Evolutionary conservation across 1,140 invertebrate species (phyloP).

Genomic region (Hesperophylax magnus): DNA sequence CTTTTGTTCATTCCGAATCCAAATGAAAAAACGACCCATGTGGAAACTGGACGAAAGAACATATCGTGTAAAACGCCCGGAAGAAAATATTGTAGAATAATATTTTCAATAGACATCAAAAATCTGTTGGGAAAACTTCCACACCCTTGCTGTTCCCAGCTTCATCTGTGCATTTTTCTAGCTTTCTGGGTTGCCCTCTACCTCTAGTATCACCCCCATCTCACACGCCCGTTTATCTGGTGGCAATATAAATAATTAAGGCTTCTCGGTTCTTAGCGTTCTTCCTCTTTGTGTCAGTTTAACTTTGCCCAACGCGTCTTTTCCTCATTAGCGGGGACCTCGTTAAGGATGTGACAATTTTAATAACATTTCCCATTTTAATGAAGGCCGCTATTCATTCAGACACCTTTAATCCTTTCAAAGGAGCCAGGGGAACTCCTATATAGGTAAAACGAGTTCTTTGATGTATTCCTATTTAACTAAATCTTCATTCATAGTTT

Average conservation of each 20-base stretch:
- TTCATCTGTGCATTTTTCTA: no score
- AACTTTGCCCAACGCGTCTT: neutral
- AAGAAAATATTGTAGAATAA: no score
- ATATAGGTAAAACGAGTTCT: neutral
- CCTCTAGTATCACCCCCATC: neutral
- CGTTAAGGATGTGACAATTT: conserved; percentile 9
- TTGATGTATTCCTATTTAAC: conserved; percentile 4
- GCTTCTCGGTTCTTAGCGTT: neutral
- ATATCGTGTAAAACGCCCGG: no score
- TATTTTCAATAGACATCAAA: no score
- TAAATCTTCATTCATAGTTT: neutral
- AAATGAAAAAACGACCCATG: no score
- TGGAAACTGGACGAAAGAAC: no score
- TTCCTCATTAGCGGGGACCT: conserved; percentile 7
- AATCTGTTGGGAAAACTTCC: no score
- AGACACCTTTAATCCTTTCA: neutral
- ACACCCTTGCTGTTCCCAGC: no score
- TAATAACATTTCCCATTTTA: conserved; percentile 17
- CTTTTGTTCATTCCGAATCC: no score
- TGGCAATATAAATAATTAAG: neutral
- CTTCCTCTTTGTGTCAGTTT: neutral
- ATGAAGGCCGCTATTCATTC: conserved; percentile 3
- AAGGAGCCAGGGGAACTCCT: neutral
- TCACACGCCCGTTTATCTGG: neutral
- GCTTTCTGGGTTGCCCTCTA: neutral